Evolutionary conservation across 2,888 invertebrate species (phyloP).

Genomic region (Drosophila melanocephala): DNA sequence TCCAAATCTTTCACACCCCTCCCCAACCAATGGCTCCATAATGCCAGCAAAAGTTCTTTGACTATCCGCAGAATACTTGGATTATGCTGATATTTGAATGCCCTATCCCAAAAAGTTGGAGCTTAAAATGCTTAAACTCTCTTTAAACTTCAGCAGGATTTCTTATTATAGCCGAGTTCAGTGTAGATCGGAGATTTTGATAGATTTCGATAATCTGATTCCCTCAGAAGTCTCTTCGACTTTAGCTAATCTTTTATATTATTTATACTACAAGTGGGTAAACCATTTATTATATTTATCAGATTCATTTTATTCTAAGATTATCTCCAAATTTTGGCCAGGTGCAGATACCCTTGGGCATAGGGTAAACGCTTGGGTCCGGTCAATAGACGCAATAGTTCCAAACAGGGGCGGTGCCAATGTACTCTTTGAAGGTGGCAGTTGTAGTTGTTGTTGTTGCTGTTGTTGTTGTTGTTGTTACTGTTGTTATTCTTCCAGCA

Average conservation of each 20-base stretch:
- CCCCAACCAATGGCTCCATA: not conserved
- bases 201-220: too few relatives aligned
- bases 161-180: not conserved
- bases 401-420: constrained; percentile 27
- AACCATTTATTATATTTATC: not conserved
- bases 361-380: constrained; percentile 6
- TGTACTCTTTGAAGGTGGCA: constrained; percentile 39
- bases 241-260: not conserved
- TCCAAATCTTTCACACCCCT: constrained; percentile 31
- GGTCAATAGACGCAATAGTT: constrained; percentile 1
- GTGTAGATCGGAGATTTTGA: not conserved
- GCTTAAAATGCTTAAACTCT: not conserved
- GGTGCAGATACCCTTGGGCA: fast-evolving
- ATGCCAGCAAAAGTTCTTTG: constrained; percentile 19
- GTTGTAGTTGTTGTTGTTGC: constrained; percentile 24
- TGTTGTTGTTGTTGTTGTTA: constrained; percentile 2
- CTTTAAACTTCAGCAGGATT: not conserved
- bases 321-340: fast-evolving
- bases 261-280: not conserved
- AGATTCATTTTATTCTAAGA: not conserved
- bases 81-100: not conserved
- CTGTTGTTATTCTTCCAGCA: not conserved
- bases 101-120: constrained; percentile 3
- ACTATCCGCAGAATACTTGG: not conserved
- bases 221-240: not conserved